Evolutionary conservation across 2,797 vertebrate genomes (phyloP).

Genomic region (Schizopygopsis malacanthus): DNA sequence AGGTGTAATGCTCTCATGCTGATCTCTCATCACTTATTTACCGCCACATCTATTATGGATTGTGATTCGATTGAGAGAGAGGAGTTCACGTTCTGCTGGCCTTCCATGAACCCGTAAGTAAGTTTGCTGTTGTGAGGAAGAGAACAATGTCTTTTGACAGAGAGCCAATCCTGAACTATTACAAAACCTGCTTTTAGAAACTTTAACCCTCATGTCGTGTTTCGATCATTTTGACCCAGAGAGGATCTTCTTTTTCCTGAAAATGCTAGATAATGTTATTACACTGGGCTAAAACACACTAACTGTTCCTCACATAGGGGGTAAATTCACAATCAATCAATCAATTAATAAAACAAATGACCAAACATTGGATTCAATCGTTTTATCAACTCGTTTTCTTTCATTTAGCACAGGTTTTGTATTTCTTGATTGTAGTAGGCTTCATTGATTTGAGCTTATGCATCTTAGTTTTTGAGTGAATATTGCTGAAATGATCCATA

Average conservation of each 20-base stretch:
- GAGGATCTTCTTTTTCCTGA: neutral
- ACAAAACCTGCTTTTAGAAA: neutral
- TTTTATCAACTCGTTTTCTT: neutral
- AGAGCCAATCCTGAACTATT: constrained; percentile 26
- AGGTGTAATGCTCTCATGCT: constrained; percentile 79
- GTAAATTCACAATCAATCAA: neutral
- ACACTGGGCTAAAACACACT: neutral
- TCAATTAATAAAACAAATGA: too few species aligned
- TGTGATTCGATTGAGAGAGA: constrained; percentile 83
- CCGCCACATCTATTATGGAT: constrained; percentile 76
- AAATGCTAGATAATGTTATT: neutral
- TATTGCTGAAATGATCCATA: neutral
- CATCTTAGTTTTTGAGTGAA: neutral
- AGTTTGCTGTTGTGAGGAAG: constrained; percentile 20
- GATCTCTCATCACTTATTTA: constrained; percentile 81
- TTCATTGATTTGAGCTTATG: neutral
- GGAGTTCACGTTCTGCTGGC: constrained; percentile 78
- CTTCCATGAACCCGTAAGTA: constrained; percentile 69
- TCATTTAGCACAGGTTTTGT: neutral
- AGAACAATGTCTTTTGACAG: constrained; percentile 15
- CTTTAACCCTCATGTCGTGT: neutral
- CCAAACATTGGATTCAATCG: too few species aligned
- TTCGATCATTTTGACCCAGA: neutral
- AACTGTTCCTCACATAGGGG: neutral
- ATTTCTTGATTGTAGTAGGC: neutral